phyloP scores from a whole-genome alignment of 1,140 invertebrate genomes.

The Leptinotarsa lineolata region DNA sequence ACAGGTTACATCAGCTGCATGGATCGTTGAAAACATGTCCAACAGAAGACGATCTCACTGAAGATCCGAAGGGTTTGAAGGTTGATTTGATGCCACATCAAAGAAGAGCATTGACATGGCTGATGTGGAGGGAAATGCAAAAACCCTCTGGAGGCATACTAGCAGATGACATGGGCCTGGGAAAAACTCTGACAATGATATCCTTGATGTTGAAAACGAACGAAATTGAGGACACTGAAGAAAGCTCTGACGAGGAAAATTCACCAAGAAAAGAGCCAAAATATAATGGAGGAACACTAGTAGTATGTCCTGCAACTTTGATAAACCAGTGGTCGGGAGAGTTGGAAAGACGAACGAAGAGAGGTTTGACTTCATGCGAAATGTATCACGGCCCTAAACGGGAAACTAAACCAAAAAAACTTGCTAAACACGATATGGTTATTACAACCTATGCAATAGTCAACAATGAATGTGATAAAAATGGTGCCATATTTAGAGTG shows the following conservation, averaged over 20 bases:
- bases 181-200: constrained; percentile 93
- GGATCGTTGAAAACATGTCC: constrained; percentile 71
- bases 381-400: constrained; percentile 84
- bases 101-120: constrained; percentile 83
- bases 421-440: constrained; percentile 70
- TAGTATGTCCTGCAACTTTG: constrained; percentile 87
- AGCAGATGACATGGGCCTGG: constrained; percentile 95
- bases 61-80: constrained; percentile 68
- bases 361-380: constrained; percentile 65
- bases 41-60: constrained; percentile 60
- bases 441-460: constrained; percentile 79
- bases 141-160: constrained; percentile 80
- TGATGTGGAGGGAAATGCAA: constrained; percentile 85
- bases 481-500: constrained; percentile 65
- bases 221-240: constrained; percentile 42
- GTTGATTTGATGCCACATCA: constrained; percentile 85
- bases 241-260: constrained; percentile 43
- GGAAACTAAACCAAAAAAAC: constrained; percentile 64
- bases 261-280: constrained; percentile 41
- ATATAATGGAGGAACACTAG: constrained; percentile 73
- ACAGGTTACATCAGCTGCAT: constrained; percentile 75
- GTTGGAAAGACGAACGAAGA: constrained; percentile 68
- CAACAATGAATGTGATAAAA: constrained; percentile 60
- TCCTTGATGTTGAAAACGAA: constrained; percentile 67
- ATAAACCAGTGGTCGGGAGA: constrained; percentile 87